Base-by-base conservation (phyloP, 2,797 vertebrate genomes). In the Dicrostonyx torquatus region DNA sequence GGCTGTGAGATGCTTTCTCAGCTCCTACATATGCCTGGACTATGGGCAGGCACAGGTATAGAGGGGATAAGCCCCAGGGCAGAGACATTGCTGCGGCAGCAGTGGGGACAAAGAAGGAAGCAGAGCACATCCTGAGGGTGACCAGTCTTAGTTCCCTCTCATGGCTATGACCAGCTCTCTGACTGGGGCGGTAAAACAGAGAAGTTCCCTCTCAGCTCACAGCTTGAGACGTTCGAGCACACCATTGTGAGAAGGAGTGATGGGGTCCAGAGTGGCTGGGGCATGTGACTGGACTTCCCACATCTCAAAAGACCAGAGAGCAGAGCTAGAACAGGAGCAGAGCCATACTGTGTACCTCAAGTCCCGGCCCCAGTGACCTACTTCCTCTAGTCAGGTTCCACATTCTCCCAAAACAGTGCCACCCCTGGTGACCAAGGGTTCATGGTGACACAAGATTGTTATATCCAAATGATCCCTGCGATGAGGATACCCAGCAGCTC, bases 391-490 rank as follows among this genome's bases (percentile, higher is more conserved):
- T 26, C 62, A 13, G 43, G 22, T 17, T 77, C 31, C 14, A 64
- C 22, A 37, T 15, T 13, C 43, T 50, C 22, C 58, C 31, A 3
- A 77, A 50, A 64, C 31, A 48, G 34, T 7, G 31, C 43, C 43
- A 62, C 31, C 55, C 8, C 22, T 62, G 72, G 13, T 72, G n/a
- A 87, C 72, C 40, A 77, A 37, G 40, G 76, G 4, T 88, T 62
- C 72, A 26, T 55, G 55, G 18, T 55, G 62, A 48, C 58, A 37
- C 0, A 9, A 77, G 22, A 29, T 29, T 75, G 18, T 17, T 40
- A 45, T 31, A n/a, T 45, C 11, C 10, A 20, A 14, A 29, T 6
- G 12, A 3, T 79, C 34, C 0, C 2, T 15, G 0, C 12, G 15
- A 10, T 29, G 20, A 24, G n/a, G 24, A 34, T 18, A 26, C 34